Percentiles rank a stretch among this genome's conserved stretches.
phyloP scores from a whole-genome alignment of 2,888 invertebrate species.

The Eristalis tenax region DNA sequence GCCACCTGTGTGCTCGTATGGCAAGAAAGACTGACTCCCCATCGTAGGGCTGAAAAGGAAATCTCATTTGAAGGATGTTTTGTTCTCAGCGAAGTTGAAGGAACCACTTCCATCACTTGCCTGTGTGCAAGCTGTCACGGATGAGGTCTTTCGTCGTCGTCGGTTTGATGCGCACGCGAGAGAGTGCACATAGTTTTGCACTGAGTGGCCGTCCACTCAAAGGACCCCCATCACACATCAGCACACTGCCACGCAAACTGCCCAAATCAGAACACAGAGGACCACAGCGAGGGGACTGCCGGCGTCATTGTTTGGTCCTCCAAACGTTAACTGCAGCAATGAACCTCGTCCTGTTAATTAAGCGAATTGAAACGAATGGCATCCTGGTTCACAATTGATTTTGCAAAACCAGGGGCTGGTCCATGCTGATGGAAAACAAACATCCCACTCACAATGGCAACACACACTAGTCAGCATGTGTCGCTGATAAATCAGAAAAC shows the following conservation, averaged over 20 bases:
- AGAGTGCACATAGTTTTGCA: neutral
- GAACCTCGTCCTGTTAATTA: slow-evolving; percentile 58
- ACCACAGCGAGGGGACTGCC: neutral
- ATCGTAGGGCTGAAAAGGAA: slow-evolving; percentile 38
- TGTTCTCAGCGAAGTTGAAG: slow-evolving; percentile 21
- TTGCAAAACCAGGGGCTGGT: slow-evolving; percentile 30
- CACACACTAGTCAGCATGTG: slow-evolving; percentile 18
- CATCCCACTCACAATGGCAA: slow-evolving; percentile 37
- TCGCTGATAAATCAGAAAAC: slow-evolving; percentile 34
- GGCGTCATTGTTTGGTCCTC: slow-evolving; percentile 21
- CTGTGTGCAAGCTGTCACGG: slow-evolving; percentile 2
- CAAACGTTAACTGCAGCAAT: slow-evolving; percentile 55
- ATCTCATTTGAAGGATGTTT: slow-evolving; percentile 57
- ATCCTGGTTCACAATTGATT: slow-evolving; percentile 36
- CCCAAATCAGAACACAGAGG: neutral
- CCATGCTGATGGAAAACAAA: slow-evolving; percentile 28
- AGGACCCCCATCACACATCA: neutral
- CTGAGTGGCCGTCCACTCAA: neutral
- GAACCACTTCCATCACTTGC: slow-evolving; percentile 20
- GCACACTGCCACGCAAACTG: neutral
- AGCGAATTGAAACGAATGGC: slow-evolving; percentile 64
- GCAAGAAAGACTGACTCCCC: neutral
- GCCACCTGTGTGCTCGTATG: slow-evolving; percentile 60
- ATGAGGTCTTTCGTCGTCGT: neutral
- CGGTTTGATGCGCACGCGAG: slow-evolving; percentile 14